Percentiles rank a stretch among this genome's conserved stretches.
Evolutionary conservation across 1,140 invertebrate species (phyloP).

Genomic region (Saccostrea cuccullata): DNA sequence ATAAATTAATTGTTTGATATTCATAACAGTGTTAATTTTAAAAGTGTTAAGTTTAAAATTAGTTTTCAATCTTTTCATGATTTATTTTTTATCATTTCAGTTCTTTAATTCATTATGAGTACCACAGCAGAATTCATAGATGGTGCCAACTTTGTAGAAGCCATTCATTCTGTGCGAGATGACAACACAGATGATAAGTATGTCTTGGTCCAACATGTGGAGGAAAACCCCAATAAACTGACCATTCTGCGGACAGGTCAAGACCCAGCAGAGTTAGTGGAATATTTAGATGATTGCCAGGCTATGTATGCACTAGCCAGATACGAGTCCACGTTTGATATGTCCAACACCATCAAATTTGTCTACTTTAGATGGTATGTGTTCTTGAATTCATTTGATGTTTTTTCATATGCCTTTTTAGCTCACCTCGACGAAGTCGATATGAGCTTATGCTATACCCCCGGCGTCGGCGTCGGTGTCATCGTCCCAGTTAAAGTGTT

Average conservation of each 20-base stretch:
- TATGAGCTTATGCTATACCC: too few species aligned
- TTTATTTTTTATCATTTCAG: not conserved
- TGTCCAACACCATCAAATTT: constrained; percentile 73
- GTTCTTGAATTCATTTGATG: not conserved
- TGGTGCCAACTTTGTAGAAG: constrained; percentile 58
- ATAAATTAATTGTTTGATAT: too few species aligned
- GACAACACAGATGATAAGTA: constrained; percentile 63
- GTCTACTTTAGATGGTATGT: constrained; percentile 74
- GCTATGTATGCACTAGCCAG: constrained; percentile 72
- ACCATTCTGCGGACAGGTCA: constrained; percentile 59
- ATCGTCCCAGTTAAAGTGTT: too few species aligned
- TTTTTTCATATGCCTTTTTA: too few species aligned
- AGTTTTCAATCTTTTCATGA: too few species aligned
- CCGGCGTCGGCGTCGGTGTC: too few species aligned
- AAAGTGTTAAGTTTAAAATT: not conserved
- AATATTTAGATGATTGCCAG: constrained; percentile 62
- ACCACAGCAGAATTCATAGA: constrained; percentile 66
- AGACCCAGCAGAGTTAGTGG: constrained; percentile 56
- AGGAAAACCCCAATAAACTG: constrained; percentile 68
- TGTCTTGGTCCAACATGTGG: constrained; percentile 69
- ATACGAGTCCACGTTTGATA: constrained; percentile 68
- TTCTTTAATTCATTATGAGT: constrained; percentile 56
- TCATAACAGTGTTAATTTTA: too few species aligned
- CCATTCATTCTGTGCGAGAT: constrained; percentile 63
- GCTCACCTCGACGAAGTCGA: too few species aligned